phyloP scores from a whole-genome alignment of 2,797 vertebrate species.

The Lepilemur septentrionalis region DNA sequence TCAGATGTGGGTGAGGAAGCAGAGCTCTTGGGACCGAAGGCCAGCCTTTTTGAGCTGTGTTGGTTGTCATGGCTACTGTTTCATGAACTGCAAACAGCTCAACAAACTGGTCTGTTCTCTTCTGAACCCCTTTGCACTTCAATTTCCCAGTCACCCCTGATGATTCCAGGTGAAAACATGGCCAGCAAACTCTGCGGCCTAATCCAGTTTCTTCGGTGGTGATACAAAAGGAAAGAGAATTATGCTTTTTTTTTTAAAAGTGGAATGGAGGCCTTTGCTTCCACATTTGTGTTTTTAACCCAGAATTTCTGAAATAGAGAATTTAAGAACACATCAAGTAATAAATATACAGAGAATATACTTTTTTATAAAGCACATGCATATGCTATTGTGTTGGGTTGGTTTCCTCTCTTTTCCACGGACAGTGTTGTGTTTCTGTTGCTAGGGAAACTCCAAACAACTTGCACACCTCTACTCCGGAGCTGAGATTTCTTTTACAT shows the following conservation, averaged over 20 bases:
- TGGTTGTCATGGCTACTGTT: conserved; percentile 72
- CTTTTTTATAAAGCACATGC: conserved; percentile 76
- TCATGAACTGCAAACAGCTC: conserved; percentile 34
- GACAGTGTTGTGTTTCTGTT: conserved; percentile 83
- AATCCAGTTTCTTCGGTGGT: conserved; percentile 54
- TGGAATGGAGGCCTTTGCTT: conserved; percentile 55
- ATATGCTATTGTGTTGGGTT: conserved; percentile 70
- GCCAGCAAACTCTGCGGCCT: conserved; percentile 43
- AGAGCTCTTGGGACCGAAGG: conserved; percentile 50
- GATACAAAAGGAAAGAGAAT: conserved; percentile 71
- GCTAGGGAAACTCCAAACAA: conserved; percentile 86
- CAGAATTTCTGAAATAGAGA: conserved; percentile 77
- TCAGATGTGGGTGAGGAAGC: conserved; percentile 70
- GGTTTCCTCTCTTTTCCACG: conserved; percentile 80
- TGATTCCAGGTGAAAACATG: conserved; percentile 59
- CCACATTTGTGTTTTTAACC: conserved; percentile 69
- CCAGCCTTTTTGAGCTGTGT: conserved; percentile 61
- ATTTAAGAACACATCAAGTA: conserved; percentile 71
- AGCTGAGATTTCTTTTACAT: conserved; percentile 90
- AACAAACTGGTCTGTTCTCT: conserved; percentile 20
- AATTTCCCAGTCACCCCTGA: conserved; percentile 29
- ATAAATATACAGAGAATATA: conserved; percentile 77
- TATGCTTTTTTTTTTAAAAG: not conserved
- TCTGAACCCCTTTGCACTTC: conserved; percentile 45
- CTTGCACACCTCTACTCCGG: conserved; percentile 90